Conservation (phyloP, 2,113 vertebrate genomes). For the Anseranas semipalmata region DNA sequence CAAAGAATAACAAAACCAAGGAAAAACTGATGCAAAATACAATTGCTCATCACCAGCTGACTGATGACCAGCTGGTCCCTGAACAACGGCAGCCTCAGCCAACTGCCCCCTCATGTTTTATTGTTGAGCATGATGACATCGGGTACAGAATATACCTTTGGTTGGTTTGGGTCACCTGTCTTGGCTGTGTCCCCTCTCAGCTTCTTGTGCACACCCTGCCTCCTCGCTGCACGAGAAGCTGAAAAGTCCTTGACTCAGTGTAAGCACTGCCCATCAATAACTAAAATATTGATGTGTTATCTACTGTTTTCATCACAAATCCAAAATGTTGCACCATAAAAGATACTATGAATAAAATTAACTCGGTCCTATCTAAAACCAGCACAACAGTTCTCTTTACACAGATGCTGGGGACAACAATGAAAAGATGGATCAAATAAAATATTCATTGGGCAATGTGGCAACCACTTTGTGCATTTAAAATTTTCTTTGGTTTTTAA, state of each 20-base stretch:
- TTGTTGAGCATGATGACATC: too few species aligned
- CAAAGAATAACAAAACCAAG: neutral
- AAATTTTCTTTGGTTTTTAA: neutral
- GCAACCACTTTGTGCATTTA: rapidly evolving
- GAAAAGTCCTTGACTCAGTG: neutral
- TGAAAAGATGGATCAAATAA: neutral
- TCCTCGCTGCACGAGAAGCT: neutral
- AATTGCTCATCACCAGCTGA: neutral
- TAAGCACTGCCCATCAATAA: neutral
- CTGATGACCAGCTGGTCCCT: neutral
- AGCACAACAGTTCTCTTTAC: neutral
- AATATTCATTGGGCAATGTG: neutral
- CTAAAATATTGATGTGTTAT: neutral
- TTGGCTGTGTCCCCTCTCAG: neutral
- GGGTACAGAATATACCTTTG: too few species aligned
- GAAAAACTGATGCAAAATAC: neutral
- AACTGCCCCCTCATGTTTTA: too few species aligned
- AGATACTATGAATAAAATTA: neutral
- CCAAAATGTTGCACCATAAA: neutral
- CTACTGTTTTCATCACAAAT: neutral
- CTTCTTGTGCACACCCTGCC: neutral
- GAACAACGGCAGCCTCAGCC: neutral
- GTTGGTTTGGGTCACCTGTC: neutral
- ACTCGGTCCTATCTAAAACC: neutral
- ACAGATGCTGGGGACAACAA: neutral